phyloP scores from a whole-genome alignment of 2,797 vertebrate species.

The Pogonophryne albipinna region DNA sequence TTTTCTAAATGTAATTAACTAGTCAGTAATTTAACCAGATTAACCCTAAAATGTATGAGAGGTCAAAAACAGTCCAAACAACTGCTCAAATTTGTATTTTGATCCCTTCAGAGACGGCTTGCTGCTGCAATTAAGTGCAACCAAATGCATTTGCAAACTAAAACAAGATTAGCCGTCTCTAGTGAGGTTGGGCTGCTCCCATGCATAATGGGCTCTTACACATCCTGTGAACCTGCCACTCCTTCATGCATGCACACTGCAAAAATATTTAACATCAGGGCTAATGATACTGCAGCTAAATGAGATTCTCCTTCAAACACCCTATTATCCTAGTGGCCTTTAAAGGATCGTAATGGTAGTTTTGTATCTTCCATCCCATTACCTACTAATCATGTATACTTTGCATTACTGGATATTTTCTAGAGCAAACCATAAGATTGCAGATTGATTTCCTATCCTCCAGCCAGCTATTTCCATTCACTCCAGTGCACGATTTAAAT shows the following conservation, averaged over 20 bases:
- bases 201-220: slow-evolving; percentile 61
- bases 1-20: slow-evolving; percentile 61
- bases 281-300: slow-evolving; percentile 22
- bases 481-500: slow-evolving; percentile 56
- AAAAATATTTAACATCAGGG: slow-evolving; percentile 44
- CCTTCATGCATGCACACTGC: slow-evolving; percentile 40
- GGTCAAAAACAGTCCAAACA: slow-evolving; percentile 63
- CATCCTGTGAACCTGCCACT: slow-evolving; percentile 53
- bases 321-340: slow-evolving; percentile 37
- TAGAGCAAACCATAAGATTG: slow-evolving; percentile 46
- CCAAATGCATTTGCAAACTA: slow-evolving; percentile 70
- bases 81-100: slow-evolving; percentile 64
- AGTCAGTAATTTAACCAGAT: slow-evolving; percentile 59
- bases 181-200: slow-evolving; percentile 38
- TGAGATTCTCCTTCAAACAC: slow-evolving; percentile 26
- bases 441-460: slow-evolving; percentile 67
- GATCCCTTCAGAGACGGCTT: slow-evolving; percentile 58
- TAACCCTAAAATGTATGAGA: slow-evolving; percentile 50
- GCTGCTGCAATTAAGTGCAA: slow-evolving; percentile 60
- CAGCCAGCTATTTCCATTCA: slow-evolving; percentile 52
- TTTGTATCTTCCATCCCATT: slow-evolving; percentile 58
- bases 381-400: slow-evolving; percentile 44
- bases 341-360: slow-evolving; percentile 45
- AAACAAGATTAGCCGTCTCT: slow-evolving; percentile 72
- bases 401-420: slow-evolving; percentile 59